Evolutionary conservation across 2,888 invertebrate species (phyloP), one percentile per base, ranked within the genome.

Genomic region (Griposia aprilina): DNA sequence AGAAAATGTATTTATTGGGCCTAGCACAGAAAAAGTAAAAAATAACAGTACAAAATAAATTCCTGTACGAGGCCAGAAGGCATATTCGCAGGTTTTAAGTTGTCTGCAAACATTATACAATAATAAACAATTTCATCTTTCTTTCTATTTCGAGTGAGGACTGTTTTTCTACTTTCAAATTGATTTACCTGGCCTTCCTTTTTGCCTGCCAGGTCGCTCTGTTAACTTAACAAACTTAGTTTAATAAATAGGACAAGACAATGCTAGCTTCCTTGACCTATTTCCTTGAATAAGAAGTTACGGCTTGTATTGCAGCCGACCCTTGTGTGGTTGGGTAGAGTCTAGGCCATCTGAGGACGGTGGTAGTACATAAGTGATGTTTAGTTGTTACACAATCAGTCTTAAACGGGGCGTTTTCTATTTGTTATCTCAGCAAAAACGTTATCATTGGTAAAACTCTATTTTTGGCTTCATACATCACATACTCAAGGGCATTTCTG

Each of bases 181-280:
- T 36, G 26, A 63, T 45, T 63, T 26, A 66, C 1, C 23, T 10
- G 30, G 65, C 15, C 20, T 66, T 59, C 17, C 52, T 59, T 23
- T 41, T 23, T 23, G 17, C 59, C 55, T 23, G 48, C 72, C 17
- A 50, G 57, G 20, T 52, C 5, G 23, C 13, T 30, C 36, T 15
- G 17, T 36, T 36, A 57, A 57, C 68, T 57, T n/a, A 59, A 70
- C 30, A 62, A 30, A 52, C 74, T 55, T 26, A 63, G 70, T 50
- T 52, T 85, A 85, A 71, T 70, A 41, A 85, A 71, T 70, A 41
- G 45, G 5, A 59, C 81, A 74, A 68, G 57, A 81, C 52, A 80
- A 70, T 52, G 52, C 45, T 36, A 30, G 13, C 26, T 74, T 59
- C 85, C 84, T 81, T 82, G 82, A 82, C 81, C 81, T 71, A 82